Base-by-base conservation (phyloP, 2,797 vertebrate species). In the Diglossa cyanea region DNA sequence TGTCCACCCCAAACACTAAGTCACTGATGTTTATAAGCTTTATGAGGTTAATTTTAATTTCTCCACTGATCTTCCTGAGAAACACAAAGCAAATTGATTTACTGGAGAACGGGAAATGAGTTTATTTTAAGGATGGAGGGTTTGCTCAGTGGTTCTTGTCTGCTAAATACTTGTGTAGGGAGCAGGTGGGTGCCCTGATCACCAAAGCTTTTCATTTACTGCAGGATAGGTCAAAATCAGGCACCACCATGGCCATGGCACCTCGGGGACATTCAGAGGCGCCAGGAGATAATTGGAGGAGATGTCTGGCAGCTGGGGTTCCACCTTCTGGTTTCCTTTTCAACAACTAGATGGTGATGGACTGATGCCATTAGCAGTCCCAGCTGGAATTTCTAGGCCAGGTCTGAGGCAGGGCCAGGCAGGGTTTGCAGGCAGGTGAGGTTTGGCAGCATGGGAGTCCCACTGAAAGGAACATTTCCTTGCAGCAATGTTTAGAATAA, bases 41-140 rank as follows among this genome's bases (percentile, higher is more conserved):
- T 79, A 86, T 35, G 45, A 88, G 71, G 67, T 86, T 94, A 78
- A 92, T 92, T 86, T 90, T 33, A 88, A 61, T 61, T 40, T 40
- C 47, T 26, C 14, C 21, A 10, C 66, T 78, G 51, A 57, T 84
- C 73, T 66, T 84, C 37, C 61, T 15, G 25, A 57, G 44, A 86
- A 85, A 33, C 44, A 79, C 6, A 80, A 40, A 79, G 40, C 63
- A 82, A 87, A 93, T 8, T 37, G 65, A 60, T 67, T 89, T 86
- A 51, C 58, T 25, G 11, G 9, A 30, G 39, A 17, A 31, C 0
- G 5, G 26, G 10, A 60, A 94, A 93, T 25, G 1, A 57, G 17
- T 13, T 78, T 18, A n/a, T 65, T 86, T 65, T 42, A 81, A 76
- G 65, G 72, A 62, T 61, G 25, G 31, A 55, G 39, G 33, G 17